Evolutionary conservation across 2,113 vertebrate genomes (phyloP), one percentile per base, ranked within the genome.

Genomic region (Haplochromis burtoni): DNA sequence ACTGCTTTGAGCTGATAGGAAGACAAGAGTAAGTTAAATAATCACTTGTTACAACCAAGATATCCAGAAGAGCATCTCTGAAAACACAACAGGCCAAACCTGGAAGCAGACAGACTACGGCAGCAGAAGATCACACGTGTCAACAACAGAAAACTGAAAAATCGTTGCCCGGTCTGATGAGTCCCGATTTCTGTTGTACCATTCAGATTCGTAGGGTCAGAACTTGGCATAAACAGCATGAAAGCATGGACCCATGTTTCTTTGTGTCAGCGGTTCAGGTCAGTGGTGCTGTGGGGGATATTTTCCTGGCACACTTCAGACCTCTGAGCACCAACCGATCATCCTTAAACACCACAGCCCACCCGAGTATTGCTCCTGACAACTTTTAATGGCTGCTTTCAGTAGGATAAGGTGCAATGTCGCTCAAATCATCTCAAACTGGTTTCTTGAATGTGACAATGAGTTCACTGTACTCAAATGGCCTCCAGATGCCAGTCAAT

Each of bases 401-500:
- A 47, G 71, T 29, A 76, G 42, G 24, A 0, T 47, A 0, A 47
- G 6, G 13, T 11, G 24, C 21, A 45, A 19, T 0, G 14, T 76
- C 4, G 4, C 68, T 76, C 40, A 17, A 29, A 29, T 76, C 24
- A 29, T 29, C 21, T 76, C 40, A 76, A 76, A 47, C 40, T 8
- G 14, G 40, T 47, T 76, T 47, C 40, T 76, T 76, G 9, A 76
- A 47, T 29, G 16, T 26, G 21, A 47, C 40, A 47, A 47, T 29
- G 21, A 29, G 14, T 76, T 76, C 71, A 76, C 10, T 76, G 71
- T 7, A 47, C 40, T 47, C 71, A 12, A 19, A 76, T 11, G 9
- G 24, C 40, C 40, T 76, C 71, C 71, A 76, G 13, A 47, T 47
- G 42, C 24, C 42, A 76, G 24, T 76, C 71, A 47, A 47, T 76